These are phyloP conservation scores for Centropristis striata DNA, from an alignment of 2,113 vertebrate genomes.

Conservation along the genomic window DNA sequence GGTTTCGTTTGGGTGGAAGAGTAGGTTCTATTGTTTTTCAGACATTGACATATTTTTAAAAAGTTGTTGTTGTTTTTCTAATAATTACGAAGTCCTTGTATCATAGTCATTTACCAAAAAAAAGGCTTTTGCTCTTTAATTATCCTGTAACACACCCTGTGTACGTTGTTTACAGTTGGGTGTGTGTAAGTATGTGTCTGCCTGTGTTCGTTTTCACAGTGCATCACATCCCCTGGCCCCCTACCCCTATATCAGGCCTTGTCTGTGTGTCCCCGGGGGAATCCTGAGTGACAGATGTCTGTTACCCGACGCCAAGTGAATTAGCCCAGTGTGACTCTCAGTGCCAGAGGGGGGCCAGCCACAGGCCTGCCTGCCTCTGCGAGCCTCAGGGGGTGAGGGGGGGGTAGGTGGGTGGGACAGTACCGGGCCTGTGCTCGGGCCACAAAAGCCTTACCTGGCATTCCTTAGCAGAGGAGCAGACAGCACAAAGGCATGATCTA, in stretches of 20 bases:
- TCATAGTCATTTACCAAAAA: neutral
- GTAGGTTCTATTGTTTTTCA: slow-evolving; percentile 59
- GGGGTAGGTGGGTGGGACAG: slow-evolving; percentile 15
- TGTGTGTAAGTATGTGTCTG: slow-evolving; percentile 73
- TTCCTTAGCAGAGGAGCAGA: slow-evolving; percentile 79
- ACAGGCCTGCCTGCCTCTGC: slow-evolving; percentile 58
- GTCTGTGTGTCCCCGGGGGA: slow-evolving; percentile 76
- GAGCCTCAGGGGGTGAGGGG: slow-evolving; percentile 50
- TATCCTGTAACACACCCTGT: neutral
- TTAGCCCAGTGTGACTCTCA: slow-evolving; percentile 79
- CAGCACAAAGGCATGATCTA: slow-evolving; percentile 71
- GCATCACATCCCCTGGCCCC: slow-evolving; percentile 62
- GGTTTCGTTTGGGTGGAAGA: slow-evolving; percentile 75
- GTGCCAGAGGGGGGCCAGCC: slow-evolving; percentile 60
- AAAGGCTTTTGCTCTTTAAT: slow-evolving; percentile 1
- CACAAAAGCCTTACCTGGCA: slow-evolving; percentile 79
- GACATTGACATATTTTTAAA: slow-evolving; percentile 8
- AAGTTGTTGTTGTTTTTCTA: slow-evolving; percentile 12
- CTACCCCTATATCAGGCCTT: slow-evolving; percentile 66
- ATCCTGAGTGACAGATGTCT: slow-evolving; percentile 85
- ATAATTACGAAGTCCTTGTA: neutral
- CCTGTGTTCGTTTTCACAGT: slow-evolving; percentile 61
- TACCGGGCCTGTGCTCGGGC: slow-evolving; percentile 44
- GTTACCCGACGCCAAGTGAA: slow-evolving; percentile 85
- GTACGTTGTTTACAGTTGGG: slow-evolving; percentile 46